A percentile compares a stretch with the other conserved stretches of the same genome.
phyloP scores from a whole-genome alignment of 2,888 invertebrate species.

The Cheilosia soror region DNA sequence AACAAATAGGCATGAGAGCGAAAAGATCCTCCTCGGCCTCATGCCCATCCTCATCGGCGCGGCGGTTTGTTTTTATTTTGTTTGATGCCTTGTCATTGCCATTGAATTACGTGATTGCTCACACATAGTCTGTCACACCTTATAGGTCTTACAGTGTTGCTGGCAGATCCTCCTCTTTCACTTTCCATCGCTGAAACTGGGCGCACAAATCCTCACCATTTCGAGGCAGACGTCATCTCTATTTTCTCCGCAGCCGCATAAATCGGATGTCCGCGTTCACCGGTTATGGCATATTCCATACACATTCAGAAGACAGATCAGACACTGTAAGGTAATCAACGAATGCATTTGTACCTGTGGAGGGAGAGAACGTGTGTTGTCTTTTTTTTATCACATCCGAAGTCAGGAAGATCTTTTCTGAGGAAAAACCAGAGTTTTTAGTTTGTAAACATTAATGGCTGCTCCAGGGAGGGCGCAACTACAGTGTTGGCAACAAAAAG shows the following conservation, averaged over 20 bases:
- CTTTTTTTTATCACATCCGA: slow-evolving; percentile 46
- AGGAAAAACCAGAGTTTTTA: slow-evolving; percentile 65
- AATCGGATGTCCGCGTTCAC: slow-evolving; percentile 69
- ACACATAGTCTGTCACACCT: slow-evolving; percentile 51
- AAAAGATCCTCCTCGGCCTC: slow-evolving; percentile 6
- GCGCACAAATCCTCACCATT: slow-evolving; percentile 47
- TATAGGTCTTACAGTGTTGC: slow-evolving; percentile 31
- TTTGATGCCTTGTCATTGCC: slow-evolving; percentile 54
- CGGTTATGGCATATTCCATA: slow-evolving; percentile 36
- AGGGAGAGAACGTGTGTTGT: neutral
- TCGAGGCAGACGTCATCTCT: slow-evolving; percentile 44
- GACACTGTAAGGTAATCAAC: slow-evolving; percentile 53
- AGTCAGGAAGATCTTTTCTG: slow-evolving; percentile 65
- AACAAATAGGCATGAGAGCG: neutral
- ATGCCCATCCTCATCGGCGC: slow-evolving; percentile 13
- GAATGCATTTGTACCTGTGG: slow-evolving; percentile 19
- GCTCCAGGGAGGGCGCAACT: slow-evolving; percentile 31
- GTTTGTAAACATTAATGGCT: slow-evolving; percentile 67
- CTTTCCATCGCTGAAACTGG: slow-evolving; percentile 55
- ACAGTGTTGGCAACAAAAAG: slow-evolving; percentile 8
- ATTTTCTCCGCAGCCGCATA: slow-evolving; percentile 48
- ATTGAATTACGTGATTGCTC: slow-evolving; percentile 65
- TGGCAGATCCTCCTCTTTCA: slow-evolving; percentile 58
- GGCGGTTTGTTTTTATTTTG: slow-evolving; percentile 9
- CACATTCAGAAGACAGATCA: slow-evolving; percentile 2